phyloP scores from a whole-genome alignment of 2,888 invertebrate genomes.

The Mesoligia furuncula region DNA sequence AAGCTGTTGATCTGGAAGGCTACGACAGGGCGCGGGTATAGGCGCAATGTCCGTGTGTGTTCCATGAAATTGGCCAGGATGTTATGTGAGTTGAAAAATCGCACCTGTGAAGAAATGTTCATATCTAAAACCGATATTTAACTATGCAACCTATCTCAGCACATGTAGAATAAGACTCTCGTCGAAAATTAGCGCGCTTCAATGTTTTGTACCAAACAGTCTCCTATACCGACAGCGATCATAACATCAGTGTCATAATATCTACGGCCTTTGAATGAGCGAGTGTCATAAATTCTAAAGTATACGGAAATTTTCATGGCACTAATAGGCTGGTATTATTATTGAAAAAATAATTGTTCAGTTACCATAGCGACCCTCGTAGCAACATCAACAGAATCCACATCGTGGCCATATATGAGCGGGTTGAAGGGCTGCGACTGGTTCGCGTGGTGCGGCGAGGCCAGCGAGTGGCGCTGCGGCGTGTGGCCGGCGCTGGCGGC shows the following conservation, averaged over 20 bases:
- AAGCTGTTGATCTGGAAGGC: constrained; percentile 99
- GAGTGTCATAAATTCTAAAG: not conserved
- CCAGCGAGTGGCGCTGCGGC: constrained; percentile 85
- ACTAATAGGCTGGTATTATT: not conserved
- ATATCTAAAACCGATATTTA: not conserved
- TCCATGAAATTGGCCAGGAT: constrained; percentile 99
- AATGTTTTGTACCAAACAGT: not conserved
- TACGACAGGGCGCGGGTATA: constrained; percentile 99
- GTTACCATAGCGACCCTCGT: constrained; percentile 94
- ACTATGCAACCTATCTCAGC: not conserved
- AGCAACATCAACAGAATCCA: constrained; percentile 99
- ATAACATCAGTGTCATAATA: not conserved
- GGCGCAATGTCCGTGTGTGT: constrained; percentile 98
- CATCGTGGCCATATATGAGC: constrained; percentile 97
- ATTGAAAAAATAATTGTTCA: not conserved
- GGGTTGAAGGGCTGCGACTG: constrained; percentile 93
- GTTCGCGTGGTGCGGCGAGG: constrained; percentile 78
- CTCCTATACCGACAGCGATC: not conserved
- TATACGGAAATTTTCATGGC: not conserved
- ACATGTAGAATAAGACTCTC: not conserved
- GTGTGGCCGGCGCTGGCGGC: constrained; percentile 79
- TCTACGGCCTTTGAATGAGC: not conserved
- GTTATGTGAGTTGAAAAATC: constrained; percentile 99
- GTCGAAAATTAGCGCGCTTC: too few relatives aligned
- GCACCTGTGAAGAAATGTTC: constrained; percentile 90